Percentiles rank a stretch among this genome's conserved stretches.
phyloP scores from a whole-genome alignment of 1,140 invertebrate genomes.

The Amyelois transitella region DNA sequence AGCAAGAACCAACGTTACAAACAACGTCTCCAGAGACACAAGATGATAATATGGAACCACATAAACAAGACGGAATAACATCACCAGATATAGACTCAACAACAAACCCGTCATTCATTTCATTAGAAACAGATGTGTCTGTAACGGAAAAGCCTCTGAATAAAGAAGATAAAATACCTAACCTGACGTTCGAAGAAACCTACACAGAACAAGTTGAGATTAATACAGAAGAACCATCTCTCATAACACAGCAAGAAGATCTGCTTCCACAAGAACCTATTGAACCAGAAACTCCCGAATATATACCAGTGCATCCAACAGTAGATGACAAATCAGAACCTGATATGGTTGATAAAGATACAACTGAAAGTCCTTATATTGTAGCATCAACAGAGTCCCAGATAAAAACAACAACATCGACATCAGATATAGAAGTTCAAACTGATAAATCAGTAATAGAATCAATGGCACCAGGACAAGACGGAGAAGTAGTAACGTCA shows the following conservation, averaged over 20 bases:
- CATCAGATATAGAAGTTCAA: neutral
- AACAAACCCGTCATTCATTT: neutral
- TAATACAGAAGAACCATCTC: slow-evolving; percentile 5
- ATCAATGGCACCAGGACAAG: too few relatives aligned
- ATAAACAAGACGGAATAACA: neutral
- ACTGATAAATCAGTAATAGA: too few relatives aligned
- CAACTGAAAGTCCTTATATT: neutral
- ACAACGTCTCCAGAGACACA: neutral
- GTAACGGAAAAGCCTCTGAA: neutral
- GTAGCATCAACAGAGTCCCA: neutral
- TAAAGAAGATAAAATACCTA: neutral
- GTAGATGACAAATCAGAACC: neutral
- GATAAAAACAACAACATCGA: neutral
- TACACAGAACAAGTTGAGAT: neutral
- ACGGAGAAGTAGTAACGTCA: too few relatives aligned
- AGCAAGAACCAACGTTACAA: neutral
- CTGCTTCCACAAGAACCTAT: neutral
- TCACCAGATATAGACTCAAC: neutral
- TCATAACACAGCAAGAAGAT: neutral
- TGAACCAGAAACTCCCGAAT: neutral
- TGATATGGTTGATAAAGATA: neutral
- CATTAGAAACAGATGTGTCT: neutral
- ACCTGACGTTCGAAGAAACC: neutral
- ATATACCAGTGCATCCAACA: slow-evolving; percentile 1
- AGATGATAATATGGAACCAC: neutral